phyloP scores from a whole-genome alignment of 2,888 invertebrate genomes.

The Trachelus iudaicus region DNA sequence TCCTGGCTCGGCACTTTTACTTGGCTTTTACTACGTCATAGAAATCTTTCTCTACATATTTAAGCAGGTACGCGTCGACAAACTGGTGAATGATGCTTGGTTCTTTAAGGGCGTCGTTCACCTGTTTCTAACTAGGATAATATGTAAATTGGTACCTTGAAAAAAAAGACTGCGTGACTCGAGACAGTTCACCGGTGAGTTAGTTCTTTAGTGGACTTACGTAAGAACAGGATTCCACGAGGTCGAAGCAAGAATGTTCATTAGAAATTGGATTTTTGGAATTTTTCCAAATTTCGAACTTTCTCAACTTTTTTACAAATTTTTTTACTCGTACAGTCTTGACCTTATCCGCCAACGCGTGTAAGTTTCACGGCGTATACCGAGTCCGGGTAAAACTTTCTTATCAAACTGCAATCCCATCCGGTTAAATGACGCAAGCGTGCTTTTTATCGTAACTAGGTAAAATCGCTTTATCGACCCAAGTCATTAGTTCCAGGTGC shows the following conservation, averaged over 20 bases:
- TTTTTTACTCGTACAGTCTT: neutral
- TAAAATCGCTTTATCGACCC: neutral
- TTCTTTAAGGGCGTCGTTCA: neutral
- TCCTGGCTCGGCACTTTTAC: neutral
- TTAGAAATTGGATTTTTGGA: too few relatives aligned
- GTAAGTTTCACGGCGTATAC: neutral
- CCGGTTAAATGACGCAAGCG: neutral
- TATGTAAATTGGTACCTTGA: neutral
- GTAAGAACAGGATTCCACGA: neutral
- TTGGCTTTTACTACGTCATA: neutral
- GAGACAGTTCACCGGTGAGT: neutral
- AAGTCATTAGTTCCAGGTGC: neutral
- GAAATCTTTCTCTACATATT: neutral
- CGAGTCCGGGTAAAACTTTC: neutral
- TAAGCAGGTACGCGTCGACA: neutral
- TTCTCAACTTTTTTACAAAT: neutral
- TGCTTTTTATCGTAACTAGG: neutral
- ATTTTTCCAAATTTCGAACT: too few relatives aligned
- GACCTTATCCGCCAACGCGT: neutral
- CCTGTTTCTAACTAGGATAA: neutral
- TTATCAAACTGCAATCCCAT: neutral
- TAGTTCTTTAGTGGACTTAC: neutral
- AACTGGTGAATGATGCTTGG: neutral
- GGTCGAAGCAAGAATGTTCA: neutral
- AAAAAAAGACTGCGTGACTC: neutral